Conservation (phyloP, 1,140 invertebrate species). For the Camponotus vicinus region DNA sequence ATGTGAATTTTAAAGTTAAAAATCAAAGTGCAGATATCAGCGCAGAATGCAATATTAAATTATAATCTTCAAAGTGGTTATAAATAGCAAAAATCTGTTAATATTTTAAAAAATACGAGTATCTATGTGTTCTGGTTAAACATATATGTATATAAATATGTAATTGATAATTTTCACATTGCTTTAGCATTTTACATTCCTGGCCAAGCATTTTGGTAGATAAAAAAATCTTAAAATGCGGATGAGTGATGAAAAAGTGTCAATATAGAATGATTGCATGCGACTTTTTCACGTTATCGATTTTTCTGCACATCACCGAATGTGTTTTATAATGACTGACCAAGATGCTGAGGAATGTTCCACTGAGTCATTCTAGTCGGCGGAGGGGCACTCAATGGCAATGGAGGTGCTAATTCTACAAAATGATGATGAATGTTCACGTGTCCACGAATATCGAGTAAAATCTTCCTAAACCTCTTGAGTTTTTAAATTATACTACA, state of each 20-base stretch:
- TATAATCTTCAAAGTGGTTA: slow-evolving; percentile 13
- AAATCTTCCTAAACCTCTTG: slow-evolving; percentile 25
- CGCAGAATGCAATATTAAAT: slow-evolving; percentile 16
- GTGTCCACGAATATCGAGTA: slow-evolving; percentile 48
- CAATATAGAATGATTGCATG: slow-evolving; percentile 38
- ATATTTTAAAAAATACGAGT: neutral
- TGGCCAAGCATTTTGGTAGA: slow-evolving; percentile 30
- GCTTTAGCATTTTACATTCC: slow-evolving; percentile 15
- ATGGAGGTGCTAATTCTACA: slow-evolving; percentile 85
- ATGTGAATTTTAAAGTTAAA: slow-evolving; percentile 20
- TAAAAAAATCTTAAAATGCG: neutral
- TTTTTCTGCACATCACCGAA: slow-evolving; percentile 10
- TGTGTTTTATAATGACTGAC: slow-evolving; percentile 78
- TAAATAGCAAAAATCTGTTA: neutral
- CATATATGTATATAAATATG: neutral
- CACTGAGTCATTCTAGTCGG: slow-evolving; percentile 82
- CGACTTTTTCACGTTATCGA: slow-evolving; percentile 34
- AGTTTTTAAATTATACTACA: slow-evolving; percentile 17
- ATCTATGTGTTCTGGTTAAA: neutral
- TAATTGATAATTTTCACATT: neutral
- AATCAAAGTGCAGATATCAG: slow-evolving; percentile 14
- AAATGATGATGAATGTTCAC: slow-evolving; percentile 73
- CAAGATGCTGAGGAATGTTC: slow-evolving; percentile 82
- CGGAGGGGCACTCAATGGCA: slow-evolving; percentile 84
- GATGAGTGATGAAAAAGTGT: slow-evolving; percentile 12